Evolutionary conservation across 2,888 invertebrate species (phyloP), one percentile per base, ranked within the genome.

Genomic region (Stegophylla sp.): DNA sequence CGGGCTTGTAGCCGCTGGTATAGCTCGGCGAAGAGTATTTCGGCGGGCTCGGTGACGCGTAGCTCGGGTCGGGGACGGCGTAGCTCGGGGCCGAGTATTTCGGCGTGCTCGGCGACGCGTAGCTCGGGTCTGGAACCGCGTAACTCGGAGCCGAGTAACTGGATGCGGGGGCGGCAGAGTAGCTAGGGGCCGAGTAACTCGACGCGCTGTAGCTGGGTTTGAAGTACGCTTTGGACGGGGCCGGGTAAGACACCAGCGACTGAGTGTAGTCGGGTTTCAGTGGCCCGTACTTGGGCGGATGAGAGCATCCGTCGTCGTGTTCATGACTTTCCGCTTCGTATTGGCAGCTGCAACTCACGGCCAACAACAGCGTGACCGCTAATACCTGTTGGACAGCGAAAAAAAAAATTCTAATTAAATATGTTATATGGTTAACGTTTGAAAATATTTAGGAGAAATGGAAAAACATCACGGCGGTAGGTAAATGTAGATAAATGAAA

Each of bases 51-150:
- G 79, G 79, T 0, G 79, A 79, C 4, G 71, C 69, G 51, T 79
- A 79, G 69, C 69, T 71, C 23, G 79, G 71, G 0, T 79, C 79
- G n/a, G 79, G 79, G 3, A 79, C 79, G 1, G 79, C 79, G n/a
- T 79, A 79, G n/a, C 79, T 79, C 26, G 17, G 71, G 13, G 76
- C 51, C 0, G 82, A 66, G 72, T 82, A 73, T 45, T 67, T n/a
- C 53, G 2, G 34, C n/a, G n/a, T n/a, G n/a, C n/a, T n/a, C n/a
- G 17, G 71, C 17, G 76, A 34, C 0, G 82, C 66, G 72, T 82
- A 73, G 59, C 73, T n/a, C 53, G 2, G 34, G 7, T 7, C n/a
- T n/a, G 66, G 3, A 10, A 75, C 34, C 3, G 73, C 51, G 66
- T 75, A 75, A 23, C 51, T 64, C 0, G 48, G 53, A 0, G 51